phyloP scores from a whole-genome alignment of 2,113 vertebrate genomes.

The Sminthopsis crassicaudata region DNA sequence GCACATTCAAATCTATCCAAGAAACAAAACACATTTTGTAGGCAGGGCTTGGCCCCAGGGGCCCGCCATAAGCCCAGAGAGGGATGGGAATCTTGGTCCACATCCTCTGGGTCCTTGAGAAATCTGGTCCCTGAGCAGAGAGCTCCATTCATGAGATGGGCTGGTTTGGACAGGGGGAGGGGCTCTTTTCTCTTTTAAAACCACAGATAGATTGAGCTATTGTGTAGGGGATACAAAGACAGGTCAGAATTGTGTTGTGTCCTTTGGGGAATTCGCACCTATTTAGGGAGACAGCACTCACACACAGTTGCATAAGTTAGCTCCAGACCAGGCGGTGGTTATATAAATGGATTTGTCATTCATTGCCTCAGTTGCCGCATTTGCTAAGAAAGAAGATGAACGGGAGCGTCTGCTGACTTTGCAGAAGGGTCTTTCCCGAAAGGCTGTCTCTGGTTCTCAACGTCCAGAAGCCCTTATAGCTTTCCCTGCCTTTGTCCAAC shows the following conservation, averaged over 20 bases:
- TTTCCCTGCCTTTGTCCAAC: neutral
- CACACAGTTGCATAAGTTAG: neutral
- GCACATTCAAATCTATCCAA: neutral
- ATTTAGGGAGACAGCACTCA: neutral
- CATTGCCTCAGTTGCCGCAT: neutral
- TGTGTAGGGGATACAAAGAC: neutral
- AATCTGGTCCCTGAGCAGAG: neutral
- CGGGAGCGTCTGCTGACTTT: neutral
- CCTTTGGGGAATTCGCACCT: neutral
- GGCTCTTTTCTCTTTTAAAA: neutral
- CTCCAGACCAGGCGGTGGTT: neutral
- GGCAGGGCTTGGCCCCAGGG: neutral
- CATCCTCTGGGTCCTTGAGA: neutral
- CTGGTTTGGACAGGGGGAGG: neutral
- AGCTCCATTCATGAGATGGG: neutral
- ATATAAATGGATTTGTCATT: neutral
- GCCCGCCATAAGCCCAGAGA: neutral
- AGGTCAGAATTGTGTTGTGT: neutral
- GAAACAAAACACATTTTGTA: neutral
- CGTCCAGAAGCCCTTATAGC: neutral
- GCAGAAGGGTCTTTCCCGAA: neutral
- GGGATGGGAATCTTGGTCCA: neutral
- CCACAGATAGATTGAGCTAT: neutral
- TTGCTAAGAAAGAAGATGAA: neutral
- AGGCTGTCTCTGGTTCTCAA: neutral